These are phyloP conservation scores for Meta bourneti DNA, from an alignment of 2,888 invertebrate genomes.

Conservation along the genomic window DNA sequence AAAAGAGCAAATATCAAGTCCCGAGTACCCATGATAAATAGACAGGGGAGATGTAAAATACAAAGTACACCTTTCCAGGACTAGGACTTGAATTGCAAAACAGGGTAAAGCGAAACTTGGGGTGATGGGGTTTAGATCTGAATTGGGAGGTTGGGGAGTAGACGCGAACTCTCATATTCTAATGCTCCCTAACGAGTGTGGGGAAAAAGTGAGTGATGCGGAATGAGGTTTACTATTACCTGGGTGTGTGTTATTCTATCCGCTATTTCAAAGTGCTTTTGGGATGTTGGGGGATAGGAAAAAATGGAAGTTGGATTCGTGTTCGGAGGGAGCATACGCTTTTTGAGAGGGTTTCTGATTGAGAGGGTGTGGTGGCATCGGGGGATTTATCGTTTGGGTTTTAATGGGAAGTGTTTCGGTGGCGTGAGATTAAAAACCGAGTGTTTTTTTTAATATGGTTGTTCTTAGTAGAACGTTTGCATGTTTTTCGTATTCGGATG, in stretches of 20 bases:
- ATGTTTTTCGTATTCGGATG: too few species aligned
- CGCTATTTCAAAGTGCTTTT: background rate
- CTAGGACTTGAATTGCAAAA: conserved; percentile 55
- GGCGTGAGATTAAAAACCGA: background rate
- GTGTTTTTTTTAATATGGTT: background rate
- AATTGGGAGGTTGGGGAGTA: background rate
- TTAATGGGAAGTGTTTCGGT: background rate
- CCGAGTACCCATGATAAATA: conserved; percentile 42
- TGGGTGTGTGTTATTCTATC: conserved; percentile 2
- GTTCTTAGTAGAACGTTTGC: too few species aligned
- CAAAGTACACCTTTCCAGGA: conserved; percentile 48
- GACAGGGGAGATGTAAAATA: conserved; percentile 61
- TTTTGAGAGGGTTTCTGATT: background rate
- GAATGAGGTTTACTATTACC: conserved; percentile 15
- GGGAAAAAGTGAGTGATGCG: background rate
- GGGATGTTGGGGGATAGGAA: background rate
- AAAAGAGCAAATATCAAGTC: conserved; percentile 15
- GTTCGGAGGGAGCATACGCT: too few species aligned
- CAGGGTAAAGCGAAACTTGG: conserved; percentile 5
- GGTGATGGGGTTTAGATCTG: background rate
- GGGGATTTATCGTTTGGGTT: background rate
- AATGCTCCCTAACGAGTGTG: conserved; percentile 27
- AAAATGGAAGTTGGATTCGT: background rate
- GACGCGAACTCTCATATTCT: conserved; percentile 28
- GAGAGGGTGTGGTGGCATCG: background rate